A percentile compares a stretch with the other conserved stretches of the same genome.
Evolutionary conservation across 2,113 vertebrate species (phyloP).

Genomic region (Chlorodrepanis virens): DNA sequence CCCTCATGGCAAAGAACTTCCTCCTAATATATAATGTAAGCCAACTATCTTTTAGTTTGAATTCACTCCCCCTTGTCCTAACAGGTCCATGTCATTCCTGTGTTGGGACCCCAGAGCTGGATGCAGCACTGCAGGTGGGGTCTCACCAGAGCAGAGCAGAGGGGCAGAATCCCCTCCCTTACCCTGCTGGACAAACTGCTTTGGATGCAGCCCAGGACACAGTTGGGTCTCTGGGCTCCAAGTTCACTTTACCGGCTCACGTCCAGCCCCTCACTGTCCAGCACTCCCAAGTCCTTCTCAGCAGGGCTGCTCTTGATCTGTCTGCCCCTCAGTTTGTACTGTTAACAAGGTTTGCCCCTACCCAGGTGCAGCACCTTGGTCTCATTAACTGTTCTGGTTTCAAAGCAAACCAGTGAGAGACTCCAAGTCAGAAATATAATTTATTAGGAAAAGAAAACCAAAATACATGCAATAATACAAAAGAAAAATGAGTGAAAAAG

Average conservation of each 20-base stretch:
- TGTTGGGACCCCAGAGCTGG: neutral
- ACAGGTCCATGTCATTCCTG: neutral
- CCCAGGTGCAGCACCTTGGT: too few relatives aligned
- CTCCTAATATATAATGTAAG: neutral
- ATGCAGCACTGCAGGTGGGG: neutral
- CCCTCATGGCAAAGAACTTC: neutral
- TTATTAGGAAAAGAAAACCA: too few relatives aligned
- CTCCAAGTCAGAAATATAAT: too few relatives aligned
- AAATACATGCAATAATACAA: too few relatives aligned
- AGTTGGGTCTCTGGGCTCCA: neutral
- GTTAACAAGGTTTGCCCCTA: accelerated
- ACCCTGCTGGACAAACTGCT: accelerated
- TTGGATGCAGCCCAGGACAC: neutral
- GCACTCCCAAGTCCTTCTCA: neutral
- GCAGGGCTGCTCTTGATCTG: neutral
- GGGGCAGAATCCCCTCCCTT: neutral
- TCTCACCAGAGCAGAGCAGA: neutral
- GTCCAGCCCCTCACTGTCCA: neutral
- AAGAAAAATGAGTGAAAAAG: too few relatives aligned
- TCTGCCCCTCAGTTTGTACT: neutral
- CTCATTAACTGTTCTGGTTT: too few relatives aligned
- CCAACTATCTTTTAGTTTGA: neutral
- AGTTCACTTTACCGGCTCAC: neutral
- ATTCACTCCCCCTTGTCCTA: neutral
- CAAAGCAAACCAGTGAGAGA: too few relatives aligned